Base-by-base conservation (phyloP, 2,888 invertebrate genomes). In the Drosophila ustulata region DNA sequence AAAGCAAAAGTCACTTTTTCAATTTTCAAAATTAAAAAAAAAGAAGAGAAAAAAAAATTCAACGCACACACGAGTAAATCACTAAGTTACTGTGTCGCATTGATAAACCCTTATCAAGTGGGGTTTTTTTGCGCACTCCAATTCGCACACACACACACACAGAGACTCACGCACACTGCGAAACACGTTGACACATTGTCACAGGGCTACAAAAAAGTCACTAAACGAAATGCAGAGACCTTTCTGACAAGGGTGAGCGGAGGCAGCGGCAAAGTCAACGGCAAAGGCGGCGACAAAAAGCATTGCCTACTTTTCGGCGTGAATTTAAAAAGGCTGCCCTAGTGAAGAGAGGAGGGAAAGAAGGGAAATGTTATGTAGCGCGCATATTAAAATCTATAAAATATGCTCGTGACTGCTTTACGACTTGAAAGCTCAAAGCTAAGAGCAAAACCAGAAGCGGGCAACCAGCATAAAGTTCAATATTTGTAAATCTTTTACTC, bases 1-100 rank as follows among this genome's bases (percentile, higher is more conserved):
- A 88, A 89, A 86, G 81, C 82, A 89, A 87, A 90, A 90, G 90
- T 90, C 91, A 90, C 87, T 88, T 86, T 90, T 90, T 90, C 90
- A 90, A 90, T 90, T 89, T 90, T 75, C 80, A 78, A 86, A 84
- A 81, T 83, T 82, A 79, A 82, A 85, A 88, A 78, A 83, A 81
- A 82, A 80, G 78, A 82, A 85, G 18, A 18, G 89, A 75, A 34
- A n/a, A n/a, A n/a, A 81, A 64, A 73, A 82, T 62, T 81, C 83
- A 63, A 78, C 75, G 76, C 75, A 81, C 78, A 78, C 74, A 74
- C 78, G 79, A 89, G 83, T 88, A 87, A 89, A 84, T 85, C 80
- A 88, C 82, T 89, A 80, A 89, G 89, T 84, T 87, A 89, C 89
- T 86, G 89, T 89, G 82, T 88, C 89, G 82, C 81, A 66, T 76